Conservation (phyloP, 2,113 vertebrate genomes). For the Smithornis capensis region DNA sequence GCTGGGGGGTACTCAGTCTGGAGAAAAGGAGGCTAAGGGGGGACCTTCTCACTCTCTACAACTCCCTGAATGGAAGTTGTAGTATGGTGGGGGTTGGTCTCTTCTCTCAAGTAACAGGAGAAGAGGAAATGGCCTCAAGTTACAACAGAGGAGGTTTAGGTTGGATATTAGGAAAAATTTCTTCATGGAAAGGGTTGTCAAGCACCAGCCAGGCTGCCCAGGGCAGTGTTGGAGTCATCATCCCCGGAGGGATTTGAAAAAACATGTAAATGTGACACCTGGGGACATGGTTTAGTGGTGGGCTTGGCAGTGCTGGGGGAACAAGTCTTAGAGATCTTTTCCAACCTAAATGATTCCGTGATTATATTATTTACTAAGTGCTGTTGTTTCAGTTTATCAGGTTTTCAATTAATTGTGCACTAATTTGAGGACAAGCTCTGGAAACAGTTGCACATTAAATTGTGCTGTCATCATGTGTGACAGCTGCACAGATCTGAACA, state of each 20-base stretch:
- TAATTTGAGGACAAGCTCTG: background rate
- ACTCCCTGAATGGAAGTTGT: background rate
- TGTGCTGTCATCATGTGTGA: background rate
- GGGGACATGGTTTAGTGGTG: background rate
- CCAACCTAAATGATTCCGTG: background rate
- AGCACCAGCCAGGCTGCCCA: background rate
- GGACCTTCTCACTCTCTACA: rapidly evolving
- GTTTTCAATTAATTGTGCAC: background rate
- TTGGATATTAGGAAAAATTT: background rate
- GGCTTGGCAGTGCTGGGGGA: background rate
- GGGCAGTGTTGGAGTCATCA: background rate
- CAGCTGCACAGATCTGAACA: background rate
- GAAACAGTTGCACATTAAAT: background rate
- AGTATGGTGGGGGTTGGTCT: rapidly evolving
- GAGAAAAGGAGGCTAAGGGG: background rate
- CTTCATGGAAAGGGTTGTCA: background rate
- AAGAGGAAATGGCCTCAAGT: background rate
- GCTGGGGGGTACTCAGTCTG: background rate
- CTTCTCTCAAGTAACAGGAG: background rate
- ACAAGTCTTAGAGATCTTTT: background rate
- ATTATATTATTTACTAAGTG: background rate
- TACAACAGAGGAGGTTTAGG: background rate
- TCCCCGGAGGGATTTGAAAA: background rate
- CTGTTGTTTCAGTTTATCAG: background rate
- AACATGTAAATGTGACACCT: background rate